Percentiles rank a stretch among this genome's conserved stretches.
These are phyloP conservation scores for Oceanodroma leucorhoa DNA, from an alignment of 2,797 vertebrate species.

Conservation along the genomic window DNA sequence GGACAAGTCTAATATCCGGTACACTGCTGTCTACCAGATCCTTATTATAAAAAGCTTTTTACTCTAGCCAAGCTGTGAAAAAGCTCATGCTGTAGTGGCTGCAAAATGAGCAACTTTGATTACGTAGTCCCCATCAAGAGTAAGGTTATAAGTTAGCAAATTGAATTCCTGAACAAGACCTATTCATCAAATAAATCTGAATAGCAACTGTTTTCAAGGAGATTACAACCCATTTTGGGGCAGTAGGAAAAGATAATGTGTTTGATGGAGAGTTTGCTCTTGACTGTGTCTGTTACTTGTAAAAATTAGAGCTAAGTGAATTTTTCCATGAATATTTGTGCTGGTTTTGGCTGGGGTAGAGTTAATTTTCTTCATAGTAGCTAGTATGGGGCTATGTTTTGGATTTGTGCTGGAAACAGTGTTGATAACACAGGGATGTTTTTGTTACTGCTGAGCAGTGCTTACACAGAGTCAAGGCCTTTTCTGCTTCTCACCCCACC, in stretches of 20 bases:
- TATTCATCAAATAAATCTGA: conserved; percentile 60
- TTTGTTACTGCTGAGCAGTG: too few species aligned
- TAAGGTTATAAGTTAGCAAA: conserved; percentile 55
- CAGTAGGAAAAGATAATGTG: conserved; percentile 18
- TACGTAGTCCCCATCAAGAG: conserved; percentile 47
- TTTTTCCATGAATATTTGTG: not conserved
- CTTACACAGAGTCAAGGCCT: too few species aligned
- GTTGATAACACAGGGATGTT: too few species aligned
- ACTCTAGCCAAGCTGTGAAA: conserved; percentile 56
- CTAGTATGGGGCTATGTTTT: too few species aligned
- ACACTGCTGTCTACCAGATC: conserved; percentile 44
- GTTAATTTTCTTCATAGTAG: too few species aligned
- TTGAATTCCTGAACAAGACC: conserved; percentile 46
- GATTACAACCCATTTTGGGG: not conserved
- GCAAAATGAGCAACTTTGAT: conserved; percentile 64
- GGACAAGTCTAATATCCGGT: conserved; percentile 69
- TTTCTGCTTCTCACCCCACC: too few species aligned
- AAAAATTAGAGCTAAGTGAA: conserved; percentile 33
- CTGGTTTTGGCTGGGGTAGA: too few species aligned
- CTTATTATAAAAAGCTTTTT: conserved; percentile 68
- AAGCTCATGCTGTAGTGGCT: conserved; percentile 49
- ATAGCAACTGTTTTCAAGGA: conserved; percentile 43
- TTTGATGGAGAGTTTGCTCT: conserved; percentile 21
- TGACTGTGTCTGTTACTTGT: conserved; percentile 2
- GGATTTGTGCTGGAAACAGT: too few species aligned